Evolutionary conservation across 2,888 invertebrate species (phyloP), one percentile per base, ranked within the genome.

Genomic region (Chrysopilus asiliformis): DNA sequence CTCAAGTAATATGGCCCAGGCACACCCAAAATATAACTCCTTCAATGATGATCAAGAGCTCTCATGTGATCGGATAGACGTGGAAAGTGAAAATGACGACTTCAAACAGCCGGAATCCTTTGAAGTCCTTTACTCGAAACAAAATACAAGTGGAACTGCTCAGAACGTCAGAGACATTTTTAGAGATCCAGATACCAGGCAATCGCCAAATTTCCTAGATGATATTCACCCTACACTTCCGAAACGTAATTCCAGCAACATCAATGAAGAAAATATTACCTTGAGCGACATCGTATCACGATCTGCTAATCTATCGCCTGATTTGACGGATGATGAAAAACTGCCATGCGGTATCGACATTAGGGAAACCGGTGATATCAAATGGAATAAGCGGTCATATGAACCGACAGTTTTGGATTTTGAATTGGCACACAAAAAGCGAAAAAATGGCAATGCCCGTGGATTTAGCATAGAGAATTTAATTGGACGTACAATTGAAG

Each of bases 381-480:
- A 38, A 28, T 38, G 38, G 38, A 20, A 20, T 15, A 38, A 38
- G 22, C 27, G 47, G 31, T 36, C 45, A 8, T 49, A 48, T 28
- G 52, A 52, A 25, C 49, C 47, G 15, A 47, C 42, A 2, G 44
- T 53, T 16, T 32, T 54, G 13, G 46, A 51, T 1, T 47, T 56
- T 14, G 56, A 58, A 9, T 49, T 51, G 25, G 53, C 54, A n/a
- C 52, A 54, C 5, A 46, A 41, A 26, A 53, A 57, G 41, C 49
- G 48, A 27, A 52, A 56, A 37, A 56, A 54, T 32, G 56, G 50
- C 13, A 57, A 50, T 40, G 53, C 60, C 18, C 60, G 58, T 44
- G 64, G 61, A 39, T 64, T 64, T 44, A 64, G 63, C 41, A 64
- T 64, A 44, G 63, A 63, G 45, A 60, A 62, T 4, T 45, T 64